Conservation (phyloP, 2,797 vertebrate species). For the Streptopelia turtur region DNA sequence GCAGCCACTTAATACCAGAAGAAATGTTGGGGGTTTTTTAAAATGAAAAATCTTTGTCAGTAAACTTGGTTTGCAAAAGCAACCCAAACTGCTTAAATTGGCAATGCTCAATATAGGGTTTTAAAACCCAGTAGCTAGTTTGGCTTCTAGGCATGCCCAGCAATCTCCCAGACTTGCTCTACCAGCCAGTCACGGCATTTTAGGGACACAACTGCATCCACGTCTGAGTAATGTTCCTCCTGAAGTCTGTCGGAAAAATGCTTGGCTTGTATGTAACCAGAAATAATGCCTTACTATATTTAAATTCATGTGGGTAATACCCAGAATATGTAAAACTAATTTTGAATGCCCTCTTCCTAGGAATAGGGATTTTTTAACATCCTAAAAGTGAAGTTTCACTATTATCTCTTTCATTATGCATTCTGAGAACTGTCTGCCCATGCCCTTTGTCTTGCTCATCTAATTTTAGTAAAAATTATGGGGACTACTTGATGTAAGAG, state of each 20-base stretch:
- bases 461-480: neutral
- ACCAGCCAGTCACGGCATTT: neutral
- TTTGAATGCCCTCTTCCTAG: neutral
- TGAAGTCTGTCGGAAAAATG: neutral
- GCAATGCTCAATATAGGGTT: neutral
- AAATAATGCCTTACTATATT: neutral
- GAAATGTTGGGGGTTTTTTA: no score
- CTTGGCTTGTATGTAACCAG: neutral
- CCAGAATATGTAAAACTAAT: neutral
- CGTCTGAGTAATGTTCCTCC: neutral
- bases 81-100: neutral
- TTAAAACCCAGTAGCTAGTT: neutral
- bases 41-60: neutral
- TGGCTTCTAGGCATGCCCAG: constrained; percentile 1
- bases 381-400: neutral
- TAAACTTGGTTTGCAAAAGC: neutral
- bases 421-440: neutral
- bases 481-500: neutral
- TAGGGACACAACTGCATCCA: neutral
- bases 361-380: neutral
- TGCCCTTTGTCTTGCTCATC: neutral
- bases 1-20: neutral
- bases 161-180: neutral
- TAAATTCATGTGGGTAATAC: neutral
- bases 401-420: neutral